These are phyloP conservation scores for Oreochromis aureus DNA, from an alignment of 2,113 vertebrate species.

Conservation along the genomic window DNA sequence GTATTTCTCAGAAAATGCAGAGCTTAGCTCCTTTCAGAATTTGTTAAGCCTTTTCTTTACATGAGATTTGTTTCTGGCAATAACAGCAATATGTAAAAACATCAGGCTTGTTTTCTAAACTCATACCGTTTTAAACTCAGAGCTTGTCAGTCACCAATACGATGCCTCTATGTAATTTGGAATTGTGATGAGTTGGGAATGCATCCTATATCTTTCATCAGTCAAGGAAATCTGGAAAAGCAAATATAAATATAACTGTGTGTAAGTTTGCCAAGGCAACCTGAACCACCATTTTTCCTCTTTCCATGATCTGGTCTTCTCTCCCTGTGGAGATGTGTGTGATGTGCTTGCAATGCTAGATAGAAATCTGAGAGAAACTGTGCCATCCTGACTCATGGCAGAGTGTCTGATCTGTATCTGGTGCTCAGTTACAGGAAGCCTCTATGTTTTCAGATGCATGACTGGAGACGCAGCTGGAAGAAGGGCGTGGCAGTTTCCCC, in stretches of 20 bases:
- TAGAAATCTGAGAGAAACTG: slow-evolving; percentile 43
- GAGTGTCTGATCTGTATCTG: slow-evolving; percentile 21
- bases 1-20: background rate
- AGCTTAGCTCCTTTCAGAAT: background rate
- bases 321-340: slow-evolving; percentile 21
- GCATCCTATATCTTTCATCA: background rate
- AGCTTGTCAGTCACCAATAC: background rate
- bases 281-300: background rate
- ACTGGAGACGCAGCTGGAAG: background rate
- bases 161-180: background rate
- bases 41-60: background rate
- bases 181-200: background rate
- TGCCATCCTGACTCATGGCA: slow-evolving; percentile 24
- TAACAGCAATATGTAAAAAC: background rate
- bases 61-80: background rate
- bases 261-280: background rate
- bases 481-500: slow-evolving; percentile 7
- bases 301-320: background rate
- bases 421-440: slow-evolving; percentile 34
- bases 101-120: background rate
- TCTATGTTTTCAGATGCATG: background rate
- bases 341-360: slow-evolving; percentile 19
- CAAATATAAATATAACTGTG: background rate
- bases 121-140: background rate
- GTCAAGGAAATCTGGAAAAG: background rate